These are phyloP conservation scores for Hypomecis punctinalis DNA, from an alignment of 2,888 invertebrate species.

Conservation along the genomic window DNA sequence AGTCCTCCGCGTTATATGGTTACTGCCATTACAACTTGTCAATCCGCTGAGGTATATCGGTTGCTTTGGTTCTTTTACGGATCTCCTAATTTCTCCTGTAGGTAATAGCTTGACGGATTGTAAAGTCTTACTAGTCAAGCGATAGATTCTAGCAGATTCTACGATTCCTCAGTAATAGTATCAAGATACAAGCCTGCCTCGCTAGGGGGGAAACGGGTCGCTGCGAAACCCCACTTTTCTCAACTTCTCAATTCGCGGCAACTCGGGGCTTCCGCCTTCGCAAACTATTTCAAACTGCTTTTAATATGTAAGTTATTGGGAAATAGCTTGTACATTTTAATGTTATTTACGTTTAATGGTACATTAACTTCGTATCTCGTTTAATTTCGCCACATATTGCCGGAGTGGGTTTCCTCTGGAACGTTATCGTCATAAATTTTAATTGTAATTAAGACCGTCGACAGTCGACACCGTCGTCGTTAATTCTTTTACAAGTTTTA, in stretches of 20 bases:
- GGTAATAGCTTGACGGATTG: no score
- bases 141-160: slow-evolving; percentile 46
- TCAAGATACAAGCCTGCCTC: slow-evolving; percentile 32
- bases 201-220: slow-evolving; percentile 44
- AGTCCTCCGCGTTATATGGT: no score
- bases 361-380: slow-evolving; percentile 11
- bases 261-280: slow-evolving; percentile 49
- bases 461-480: slow-evolving; percentile 24
- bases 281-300: slow-evolving; percentile 56
- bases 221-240: slow-evolving; percentile 46
- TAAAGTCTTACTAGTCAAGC: background rate
- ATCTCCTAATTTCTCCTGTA: no score
- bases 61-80: no score
- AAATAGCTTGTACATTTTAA: slow-evolving; percentile 45
- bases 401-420: background rate
- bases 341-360: slow-evolving; percentile 38
- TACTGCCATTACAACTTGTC: no score
- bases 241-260: slow-evolving; percentile 66
- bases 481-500: slow-evolving; percentile 33
- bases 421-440: slow-evolving; percentile 12
- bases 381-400: slow-evolving; percentile 8
- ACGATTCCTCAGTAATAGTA: slow-evolving; percentile 22
- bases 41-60: no score
- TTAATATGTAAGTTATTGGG: slow-evolving; percentile 64
- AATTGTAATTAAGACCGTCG: slow-evolving; percentile 19